Evolutionary conservation across 2,888 invertebrate species (phyloP), one percentile per base, ranked within the genome.

Genomic region (Lutraria lutraria): DNA sequence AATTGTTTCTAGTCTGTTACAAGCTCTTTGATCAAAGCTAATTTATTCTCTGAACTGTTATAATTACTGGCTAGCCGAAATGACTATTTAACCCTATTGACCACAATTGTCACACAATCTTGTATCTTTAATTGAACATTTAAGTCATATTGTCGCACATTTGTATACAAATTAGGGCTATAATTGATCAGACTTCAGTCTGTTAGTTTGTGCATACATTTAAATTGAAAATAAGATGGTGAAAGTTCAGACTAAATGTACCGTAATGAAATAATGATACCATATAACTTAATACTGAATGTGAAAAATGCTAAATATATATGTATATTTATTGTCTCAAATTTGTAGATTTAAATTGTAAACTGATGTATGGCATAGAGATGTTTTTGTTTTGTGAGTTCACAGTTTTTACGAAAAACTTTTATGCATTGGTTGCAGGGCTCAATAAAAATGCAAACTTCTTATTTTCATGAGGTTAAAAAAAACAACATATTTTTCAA

Each of bases 111-210:
- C 81, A 8, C 31, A 54, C 19, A 76, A 60, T 54, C 43, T 72
- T 76, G 83, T 56, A 81, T 63, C 29, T 84, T 76, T 76, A 84
- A 54, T 76, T 76, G 76, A 54, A 76, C 54, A 76, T 84, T 53
- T 25, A 53, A 31, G 76, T 29, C 19, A 31, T 31, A 31, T 2
- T 60, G 68, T 31, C 54, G 21, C 15, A 54, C 31, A 79, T 85
- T 80, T 80, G 76, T 80, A 79, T 80, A 80, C 80, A 43, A 84
- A 84, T 21, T 54, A 80, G 54, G 60, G 76, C 31, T 79, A 85
- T 85, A 85, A 85, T 76, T 54, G 54, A 56, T 85, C 60, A 60
- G 34, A 79, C 19, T 21, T 3, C 56, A 79, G 72, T 34, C 76
- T 31, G 85, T 83, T 83, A 52, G 63, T 68, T 68, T n/a, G 63